Percentiles rank a stretch among this genome's conserved stretches.
Evolutionary conservation across 2,888 invertebrate genomes (phyloP).

Genomic region (Eurois occulta): DNA sequence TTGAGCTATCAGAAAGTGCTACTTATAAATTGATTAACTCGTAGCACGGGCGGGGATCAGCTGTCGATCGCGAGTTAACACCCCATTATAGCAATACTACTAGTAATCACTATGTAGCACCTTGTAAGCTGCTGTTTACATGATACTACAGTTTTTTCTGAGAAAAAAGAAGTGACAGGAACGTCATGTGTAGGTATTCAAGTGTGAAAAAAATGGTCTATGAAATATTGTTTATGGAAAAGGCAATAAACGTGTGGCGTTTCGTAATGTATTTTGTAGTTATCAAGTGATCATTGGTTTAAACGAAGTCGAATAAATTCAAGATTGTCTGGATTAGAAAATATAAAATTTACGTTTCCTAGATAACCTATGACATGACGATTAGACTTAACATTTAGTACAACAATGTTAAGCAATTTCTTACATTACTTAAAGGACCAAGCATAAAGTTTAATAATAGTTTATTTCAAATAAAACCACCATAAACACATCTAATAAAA

Average conservation of each 20-base stretch:
- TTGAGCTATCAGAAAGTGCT: slow-evolving; percentile 38
- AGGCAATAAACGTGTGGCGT: background rate
- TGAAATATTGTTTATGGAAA: slow-evolving; percentile 2
- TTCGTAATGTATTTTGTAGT: background rate
- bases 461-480: slow-evolving; percentile 25
- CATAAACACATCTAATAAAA: slow-evolving; percentile 35
- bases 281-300: background rate
- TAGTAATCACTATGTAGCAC: slow-evolving; percentile 74
- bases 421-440: slow-evolving; percentile 6
- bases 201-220: slow-evolving; percentile 20
- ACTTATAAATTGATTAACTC: slow-evolving; percentile 62
- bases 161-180: slow-evolving; percentile 14
- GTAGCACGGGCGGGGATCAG: slow-evolving; percentile 75
- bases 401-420: slow-evolving; percentile 4
- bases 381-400: slow-evolving; percentile 2
- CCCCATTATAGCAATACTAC: slow-evolving; percentile 77
- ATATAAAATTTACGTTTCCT: background rate
- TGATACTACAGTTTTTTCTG: slow-evolving; percentile 46
- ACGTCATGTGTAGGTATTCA: background rate
- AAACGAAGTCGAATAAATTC: background rate
- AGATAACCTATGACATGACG: background rate
- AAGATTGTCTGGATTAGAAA: background rate
- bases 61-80: slow-evolving; percentile 83
- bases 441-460: slow-evolving; percentile 12
- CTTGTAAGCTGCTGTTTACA: slow-evolving; percentile 70